These are phyloP conservation scores for Pseudomyrmex dendroicus DNA, from an alignment of 1,140 invertebrate genomes.

Conservation along the genomic window DNA sequence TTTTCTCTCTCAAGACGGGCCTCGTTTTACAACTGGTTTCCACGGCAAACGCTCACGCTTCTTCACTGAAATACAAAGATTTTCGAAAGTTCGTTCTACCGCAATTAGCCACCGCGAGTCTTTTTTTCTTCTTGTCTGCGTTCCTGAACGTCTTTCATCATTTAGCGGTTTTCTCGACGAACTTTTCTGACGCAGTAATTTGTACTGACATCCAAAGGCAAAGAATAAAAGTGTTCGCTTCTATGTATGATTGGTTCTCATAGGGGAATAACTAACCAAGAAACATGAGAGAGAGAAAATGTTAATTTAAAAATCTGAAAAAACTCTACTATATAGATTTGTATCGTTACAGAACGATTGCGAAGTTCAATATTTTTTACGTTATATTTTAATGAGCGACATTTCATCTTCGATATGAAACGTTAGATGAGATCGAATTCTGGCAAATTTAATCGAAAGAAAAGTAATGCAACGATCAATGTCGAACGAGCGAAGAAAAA, in stretches of 20 bases:
- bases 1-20: not conserved
- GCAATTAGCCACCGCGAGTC: constrained; percentile 57
- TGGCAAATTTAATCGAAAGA: not conserved
- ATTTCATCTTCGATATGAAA: too few species aligned
- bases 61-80: constrained; percentile 62
- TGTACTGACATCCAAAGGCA: constrained; percentile 16
- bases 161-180: constrained; percentile 11
- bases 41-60: not conserved
- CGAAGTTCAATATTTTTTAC: constrained; percentile 9
- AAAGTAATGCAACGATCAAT: constrained; percentile 6
- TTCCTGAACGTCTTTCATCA: not conserved
- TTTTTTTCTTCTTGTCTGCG: not conserved
- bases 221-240: not conserved
- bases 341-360: not conserved
- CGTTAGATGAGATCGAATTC: too few species aligned
- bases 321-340: too few species aligned
- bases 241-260: not conserved
- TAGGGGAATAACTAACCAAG: not conserved
- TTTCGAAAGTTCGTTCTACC: constrained; percentile 60
- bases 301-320: too few species aligned
- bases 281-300: not conserved
- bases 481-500: constrained; percentile 10
- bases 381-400: not conserved
- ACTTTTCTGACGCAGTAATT: constrained; percentile 46
- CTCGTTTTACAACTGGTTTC: constrained; percentile 35